Percentiles rank a stretch among this genome's conserved stretches.
phyloP scores from a whole-genome alignment of 2,113 vertebrate genomes.

The Tupaia tana region DNA sequence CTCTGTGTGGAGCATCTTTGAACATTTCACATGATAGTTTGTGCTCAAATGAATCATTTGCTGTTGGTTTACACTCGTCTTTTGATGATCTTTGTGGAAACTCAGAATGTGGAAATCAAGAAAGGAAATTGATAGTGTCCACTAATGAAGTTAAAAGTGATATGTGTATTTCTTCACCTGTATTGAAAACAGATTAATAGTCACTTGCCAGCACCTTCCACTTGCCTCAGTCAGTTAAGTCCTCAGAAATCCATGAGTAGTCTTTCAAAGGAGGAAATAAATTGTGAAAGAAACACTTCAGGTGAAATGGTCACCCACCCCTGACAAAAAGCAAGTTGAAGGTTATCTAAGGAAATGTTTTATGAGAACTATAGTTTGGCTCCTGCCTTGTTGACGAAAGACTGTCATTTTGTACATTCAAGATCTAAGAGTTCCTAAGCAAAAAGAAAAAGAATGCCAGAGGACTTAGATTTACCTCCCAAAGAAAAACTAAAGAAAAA shows the following conservation, averaged over 20 bases:
- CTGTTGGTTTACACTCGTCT: conserved; percentile 71
- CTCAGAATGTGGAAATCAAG: background rate
- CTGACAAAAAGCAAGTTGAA: background rate
- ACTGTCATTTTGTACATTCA: background rate
- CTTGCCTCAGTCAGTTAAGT: background rate
- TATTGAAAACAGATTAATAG: background rate
- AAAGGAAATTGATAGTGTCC: background rate
- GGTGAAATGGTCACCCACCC: background rate
- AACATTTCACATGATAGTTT: too few species aligned
- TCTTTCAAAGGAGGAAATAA: background rate
- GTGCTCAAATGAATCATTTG: conserved; percentile 80
- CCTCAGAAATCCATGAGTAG: background rate
- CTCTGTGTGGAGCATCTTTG: too few species aligned
- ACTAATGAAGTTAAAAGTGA: background rate
- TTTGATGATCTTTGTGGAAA: conserved; percentile 59
- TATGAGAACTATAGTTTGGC: background rate
- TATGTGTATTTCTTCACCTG: rapidly evolving
- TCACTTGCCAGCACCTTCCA: background rate
- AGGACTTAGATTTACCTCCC: background rate
- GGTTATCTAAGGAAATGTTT: background rate
- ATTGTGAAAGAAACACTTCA: background rate
- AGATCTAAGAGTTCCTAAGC: background rate
- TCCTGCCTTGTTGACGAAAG: background rate
- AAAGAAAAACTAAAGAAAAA: conserved; percentile 12
- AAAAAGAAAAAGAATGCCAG: background rate